A percentile compares a stretch with the other conserved stretches of the same genome.
Conservation (phyloP, 1,140 invertebrate genomes). For the Aphelenchoides fujianensis region DNA sequence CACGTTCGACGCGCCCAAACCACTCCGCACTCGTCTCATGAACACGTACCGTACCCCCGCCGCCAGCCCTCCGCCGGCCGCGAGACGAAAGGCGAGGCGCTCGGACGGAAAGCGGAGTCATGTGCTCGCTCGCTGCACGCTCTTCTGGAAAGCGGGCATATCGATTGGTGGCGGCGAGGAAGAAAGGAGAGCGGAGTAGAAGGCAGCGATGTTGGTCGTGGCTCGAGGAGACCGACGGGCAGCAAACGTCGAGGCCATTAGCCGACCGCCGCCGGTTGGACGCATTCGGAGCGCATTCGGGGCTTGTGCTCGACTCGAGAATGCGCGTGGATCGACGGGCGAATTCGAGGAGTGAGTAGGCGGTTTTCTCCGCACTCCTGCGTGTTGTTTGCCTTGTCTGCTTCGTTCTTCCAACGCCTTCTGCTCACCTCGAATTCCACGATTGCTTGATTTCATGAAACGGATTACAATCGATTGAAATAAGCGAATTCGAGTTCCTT, state of each 20-base stretch:
- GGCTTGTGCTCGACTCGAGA: not conserved
- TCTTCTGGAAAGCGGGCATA: constrained; percentile 2
- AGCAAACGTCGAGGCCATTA: constrained; percentile 2
- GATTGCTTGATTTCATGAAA: too few relatives aligned
- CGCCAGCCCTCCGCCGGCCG: too few relatives aligned
- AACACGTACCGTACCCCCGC: not conserved
- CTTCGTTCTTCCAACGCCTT: too few relatives aligned
- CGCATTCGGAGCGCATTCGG: not conserved
- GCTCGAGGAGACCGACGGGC: not conserved
- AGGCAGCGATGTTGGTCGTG: not conserved
- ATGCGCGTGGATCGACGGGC: too few relatives aligned
- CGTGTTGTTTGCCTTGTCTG: too few relatives aligned
- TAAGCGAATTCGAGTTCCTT: too few relatives aligned
- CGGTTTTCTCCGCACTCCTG: too few relatives aligned
- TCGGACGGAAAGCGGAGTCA: not conserved
- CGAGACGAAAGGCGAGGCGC: not conserved
- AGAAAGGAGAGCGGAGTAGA: too few relatives aligned
- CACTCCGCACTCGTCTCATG: not conserved
- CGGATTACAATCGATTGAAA: too few relatives aligned
- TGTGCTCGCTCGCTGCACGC: not conserved
- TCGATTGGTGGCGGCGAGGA: not conserved
- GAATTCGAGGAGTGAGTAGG: too few relatives aligned
- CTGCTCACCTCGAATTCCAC: too few relatives aligned
- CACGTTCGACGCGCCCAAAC: not conserved
- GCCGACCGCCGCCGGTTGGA: constrained; percentile 1